These are phyloP conservation scores for Bombylius discolor DNA, from an alignment of 2,888 invertebrate genomes.

Conservation along the genomic window DNA sequence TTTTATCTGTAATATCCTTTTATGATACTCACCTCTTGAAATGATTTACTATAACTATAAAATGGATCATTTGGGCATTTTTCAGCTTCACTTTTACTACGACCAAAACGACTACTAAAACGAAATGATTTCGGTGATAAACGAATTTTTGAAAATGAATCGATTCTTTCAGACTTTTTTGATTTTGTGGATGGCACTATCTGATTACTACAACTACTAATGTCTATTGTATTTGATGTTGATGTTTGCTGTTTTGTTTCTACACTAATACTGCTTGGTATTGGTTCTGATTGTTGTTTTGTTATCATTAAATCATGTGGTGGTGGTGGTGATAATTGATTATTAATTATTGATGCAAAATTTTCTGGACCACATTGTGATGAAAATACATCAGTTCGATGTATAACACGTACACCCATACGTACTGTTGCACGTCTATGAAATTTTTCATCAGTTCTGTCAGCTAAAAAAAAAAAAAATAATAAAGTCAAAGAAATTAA, in stretches of 20 bases:
- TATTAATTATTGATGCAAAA: slow-evolving; percentile 24
- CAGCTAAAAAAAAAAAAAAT: slow-evolving; percentile 44
- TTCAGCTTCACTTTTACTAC: slow-evolving; percentile 35
- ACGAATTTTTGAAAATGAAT: slow-evolving; percentile 32
- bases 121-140: slow-evolving; percentile 34
- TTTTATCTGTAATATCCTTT: background rate
- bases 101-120: slow-evolving; percentile 33
- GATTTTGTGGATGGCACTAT: background rate
- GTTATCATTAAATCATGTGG: slow-evolving; percentile 1
- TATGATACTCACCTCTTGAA: slow-evolving; percentile 28
- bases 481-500: background rate
- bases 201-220: background rate
- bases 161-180: slow-evolving; percentile 30
- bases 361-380: slow-evolving; percentile 24
- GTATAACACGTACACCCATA: slow-evolving; percentile 76
- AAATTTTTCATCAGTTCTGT: slow-evolving; percentile 68
- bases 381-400: slow-evolving; percentile 38
- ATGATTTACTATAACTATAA: slow-evolving; percentile 33
- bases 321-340: slow-evolving; percentile 19
- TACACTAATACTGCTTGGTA: background rate
- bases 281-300: background rate
- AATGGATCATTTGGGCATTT: slow-evolving; percentile 29
- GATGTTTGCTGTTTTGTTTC: background rate
- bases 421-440: slow-evolving; percentile 66
- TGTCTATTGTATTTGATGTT: background rate